Base-by-base conservation (phyloP, 2,888 invertebrate species). In the Eueremaeus valkanovi region DNA sequence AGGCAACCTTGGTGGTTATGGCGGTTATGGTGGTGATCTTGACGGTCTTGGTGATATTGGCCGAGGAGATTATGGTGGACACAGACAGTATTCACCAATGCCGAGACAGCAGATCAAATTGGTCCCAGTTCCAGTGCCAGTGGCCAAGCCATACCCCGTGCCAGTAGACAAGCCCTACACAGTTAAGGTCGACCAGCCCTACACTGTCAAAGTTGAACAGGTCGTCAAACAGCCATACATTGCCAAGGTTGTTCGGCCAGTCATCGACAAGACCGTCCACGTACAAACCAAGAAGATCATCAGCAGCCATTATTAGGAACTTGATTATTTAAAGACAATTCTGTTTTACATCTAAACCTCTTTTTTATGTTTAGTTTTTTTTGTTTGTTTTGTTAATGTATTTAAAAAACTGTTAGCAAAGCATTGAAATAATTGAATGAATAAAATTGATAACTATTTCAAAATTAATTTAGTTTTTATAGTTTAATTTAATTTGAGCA, bases 131-230 rank as follows among this genome's bases (percentile, higher is more conserved):
- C 68, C 51, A 2, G 42, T 42, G 5, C 68, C 68, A 45, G 68
- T 68, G 5, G 21, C 40, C 3, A 36, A 33, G 24, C 75, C 75
- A 18, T 74, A 74, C 27, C 68, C 75, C 27, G 68, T 74, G n/a
- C 70, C 45, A n/a, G 68, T 70, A 8, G 75, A 74, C 18, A 68
- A 68, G 29, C 75, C 75, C 3, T 74, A 68, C 49, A 66, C 75
- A 1, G 75, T 74, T 3, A 11, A 36, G 1, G 40, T 74, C 11
- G 75, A 74, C 11, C 21, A 31, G n/a, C 68, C 68, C 5, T 74
- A 68, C 49, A 24, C 75, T 8, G 75, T 74, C 3, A 24, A 36
- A 18, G 18, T 74, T 24, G 75, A 74, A 3, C 40, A 24, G 13
- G 9, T 27, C 1, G 27, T 49, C 11, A 24, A 66, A 11, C 11